These are phyloP conservation scores for Alauda arvensis DNA, from an alignment of 2,797 vertebrate species.

Conservation along the genomic window DNA sequence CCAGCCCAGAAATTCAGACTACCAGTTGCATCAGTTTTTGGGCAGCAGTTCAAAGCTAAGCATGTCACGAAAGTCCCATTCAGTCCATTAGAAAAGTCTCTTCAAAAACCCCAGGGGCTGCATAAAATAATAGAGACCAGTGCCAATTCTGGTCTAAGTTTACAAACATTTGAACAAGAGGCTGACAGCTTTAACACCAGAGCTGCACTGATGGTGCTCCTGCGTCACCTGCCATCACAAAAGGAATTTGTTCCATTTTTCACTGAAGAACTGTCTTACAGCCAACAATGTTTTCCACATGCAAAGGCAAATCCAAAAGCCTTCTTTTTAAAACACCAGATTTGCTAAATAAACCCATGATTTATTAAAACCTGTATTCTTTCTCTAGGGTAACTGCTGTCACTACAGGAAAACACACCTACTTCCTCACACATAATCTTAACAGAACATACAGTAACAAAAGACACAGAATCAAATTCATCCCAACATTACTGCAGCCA, in stretches of 20 bases:
- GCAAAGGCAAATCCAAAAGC: background rate
- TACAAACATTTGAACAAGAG: conserved; percentile 13
- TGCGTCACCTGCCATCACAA: background rate
- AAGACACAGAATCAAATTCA: background rate
- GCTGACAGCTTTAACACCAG: background rate
- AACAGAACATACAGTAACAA: background rate
- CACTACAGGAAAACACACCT: background rate
- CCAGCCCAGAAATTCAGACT: conserved; percentile 44
- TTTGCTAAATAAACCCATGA: background rate
- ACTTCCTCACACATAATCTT: background rate
- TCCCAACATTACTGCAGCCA: background rate
- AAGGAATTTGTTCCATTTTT: background rate
- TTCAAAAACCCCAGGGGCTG: background rate
- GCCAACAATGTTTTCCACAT: background rate
- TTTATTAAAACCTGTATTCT: background rate
- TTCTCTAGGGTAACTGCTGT: background rate
- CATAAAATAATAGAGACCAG: background rate
- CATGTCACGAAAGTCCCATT: conserved; percentile 25
- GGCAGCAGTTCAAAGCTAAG: conserved; percentile 48
- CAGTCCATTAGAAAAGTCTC: conserved; percentile 7
- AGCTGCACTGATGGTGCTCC: background rate
- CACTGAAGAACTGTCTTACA: background rate
- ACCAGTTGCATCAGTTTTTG: conserved; percentile 52
- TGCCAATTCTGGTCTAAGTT: background rate
- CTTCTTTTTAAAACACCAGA: background rate